phyloP scores from a whole-genome alignment of 1,140 invertebrate genomes.

The Trachymyrmex septentrionalis region DNA sequence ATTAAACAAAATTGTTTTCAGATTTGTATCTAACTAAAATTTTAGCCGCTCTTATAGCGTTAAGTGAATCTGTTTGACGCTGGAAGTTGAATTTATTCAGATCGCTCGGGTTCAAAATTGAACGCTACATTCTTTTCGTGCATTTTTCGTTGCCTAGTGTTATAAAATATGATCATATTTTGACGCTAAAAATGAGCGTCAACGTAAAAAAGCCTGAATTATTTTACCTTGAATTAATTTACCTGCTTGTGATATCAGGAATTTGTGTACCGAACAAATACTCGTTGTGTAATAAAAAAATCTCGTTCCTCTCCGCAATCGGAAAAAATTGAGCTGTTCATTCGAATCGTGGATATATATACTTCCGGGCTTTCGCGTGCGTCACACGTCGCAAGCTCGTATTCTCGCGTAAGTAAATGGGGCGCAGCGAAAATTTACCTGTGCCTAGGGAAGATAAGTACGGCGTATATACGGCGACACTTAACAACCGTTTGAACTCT shows the following conservation, averaged over 20 bases:
- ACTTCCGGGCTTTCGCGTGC: conserved; percentile 16
- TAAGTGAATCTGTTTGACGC: too few species aligned
- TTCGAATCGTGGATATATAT: not conserved
- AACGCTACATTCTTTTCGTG: too few species aligned
- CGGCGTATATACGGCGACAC: conserved; percentile 41
- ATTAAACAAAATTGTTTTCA: too few species aligned
- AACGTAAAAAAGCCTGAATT: too few species aligned
- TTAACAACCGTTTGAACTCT: conserved; percentile 72
- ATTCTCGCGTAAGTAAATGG: conserved; percentile 22
- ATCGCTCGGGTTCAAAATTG: too few species aligned
- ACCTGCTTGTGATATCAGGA: not conserved
- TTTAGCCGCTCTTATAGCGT: too few species aligned
- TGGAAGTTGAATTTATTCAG: too few species aligned
- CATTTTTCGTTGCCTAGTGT: too few species aligned
- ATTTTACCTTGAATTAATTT: not conserved
- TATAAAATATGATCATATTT: too few species aligned
- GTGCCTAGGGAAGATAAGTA: conserved; percentile 40
- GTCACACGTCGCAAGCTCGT: conserved; percentile 4
- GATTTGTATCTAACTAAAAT: too few species aligned
- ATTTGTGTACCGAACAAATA: not conserved
- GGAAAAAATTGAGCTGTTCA: not conserved
- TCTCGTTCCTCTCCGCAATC: not conserved
- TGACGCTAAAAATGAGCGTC: too few species aligned
- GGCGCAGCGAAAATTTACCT: conserved; percentile 37
- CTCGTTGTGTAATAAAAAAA: too few species aligned